A percentile compares a stretch with the other conserved stretches of the same genome.
Evolutionary conservation across 2,797 vertebrate genomes (phyloP).

Genomic region (Silurus aristotelis): DNA sequence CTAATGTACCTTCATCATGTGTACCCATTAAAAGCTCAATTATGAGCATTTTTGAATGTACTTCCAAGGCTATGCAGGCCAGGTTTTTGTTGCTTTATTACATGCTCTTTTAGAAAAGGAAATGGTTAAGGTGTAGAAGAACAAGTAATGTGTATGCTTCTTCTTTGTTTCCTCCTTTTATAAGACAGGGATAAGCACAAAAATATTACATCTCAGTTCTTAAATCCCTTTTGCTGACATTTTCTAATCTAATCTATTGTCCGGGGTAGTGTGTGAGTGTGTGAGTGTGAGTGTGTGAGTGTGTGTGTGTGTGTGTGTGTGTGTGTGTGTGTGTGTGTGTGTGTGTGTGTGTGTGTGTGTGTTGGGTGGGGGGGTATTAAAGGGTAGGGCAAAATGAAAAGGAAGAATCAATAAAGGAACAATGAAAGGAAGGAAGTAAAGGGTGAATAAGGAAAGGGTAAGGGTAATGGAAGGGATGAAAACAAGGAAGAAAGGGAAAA

Average conservation of each 20-base stretch:
- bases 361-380: neutral
- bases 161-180: conserved; percentile 14
- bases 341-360: no score
- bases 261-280: conserved; percentile 21
- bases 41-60: neutral
- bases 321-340: no score
- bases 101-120: neutral
- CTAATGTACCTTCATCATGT: neutral
- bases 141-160: neutral
- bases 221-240: conserved; percentile 26
- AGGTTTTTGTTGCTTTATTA: neutral
- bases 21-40: conserved; percentile 12
- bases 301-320: no score
- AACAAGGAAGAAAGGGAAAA: neutral
- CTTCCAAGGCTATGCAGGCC: neutral
- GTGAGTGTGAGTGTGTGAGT: no score
- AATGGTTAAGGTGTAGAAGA: conserved; percentile 7
- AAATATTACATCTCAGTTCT: conserved; percentile 35
- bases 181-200: conserved; percentile 27
- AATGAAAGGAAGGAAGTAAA: neutral
- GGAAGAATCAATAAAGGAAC: neutral
- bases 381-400: neutral
- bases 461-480: neutral
- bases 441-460: neutral
- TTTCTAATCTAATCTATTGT: conserved; percentile 25